phyloP scores from a whole-genome alignment of 2,113 vertebrate genomes.

The Pedetes capensis region DNA sequence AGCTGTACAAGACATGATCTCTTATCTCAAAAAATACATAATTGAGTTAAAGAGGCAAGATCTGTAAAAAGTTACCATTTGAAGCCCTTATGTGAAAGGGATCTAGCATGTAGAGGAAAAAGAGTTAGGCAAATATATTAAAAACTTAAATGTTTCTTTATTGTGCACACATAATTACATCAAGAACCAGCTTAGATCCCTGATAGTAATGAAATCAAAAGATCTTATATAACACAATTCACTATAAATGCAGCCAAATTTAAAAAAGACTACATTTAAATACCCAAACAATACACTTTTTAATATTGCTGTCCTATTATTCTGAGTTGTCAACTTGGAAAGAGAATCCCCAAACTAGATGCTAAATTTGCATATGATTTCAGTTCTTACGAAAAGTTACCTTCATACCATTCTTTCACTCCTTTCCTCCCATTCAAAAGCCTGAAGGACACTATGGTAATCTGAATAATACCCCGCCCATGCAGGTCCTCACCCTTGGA shows the following conservation, averaged over 20 bases:
- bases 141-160: constrained; percentile 50
- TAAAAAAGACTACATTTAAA: not conserved
- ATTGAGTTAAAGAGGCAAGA: constrained; percentile 50
- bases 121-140: constrained; percentile 49
- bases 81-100: not conserved
- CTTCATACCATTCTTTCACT: not conserved
- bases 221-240: not conserved
- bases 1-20: constrained; percentile 32
- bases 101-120: not conserved
- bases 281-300: not conserved
- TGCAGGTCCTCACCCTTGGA: not conserved
- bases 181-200: not conserved
- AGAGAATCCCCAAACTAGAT: not conserved
- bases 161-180: constrained; percentile 3
- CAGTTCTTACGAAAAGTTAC: not conserved
- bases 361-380: constrained; percentile 1
- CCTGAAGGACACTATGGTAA: not conserved
- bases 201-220: constrained; percentile 40
- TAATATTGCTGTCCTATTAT: not conserved
- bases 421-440: not conserved
- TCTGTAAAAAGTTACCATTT: constrained; percentile 52
- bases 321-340: not conserved
- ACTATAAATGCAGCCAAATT: constrained; percentile 41
- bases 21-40: constrained; percentile 43
- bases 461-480: not conserved